Conservation (phyloP, 2,797 vertebrate species). For the Menidia menidia region DNA sequence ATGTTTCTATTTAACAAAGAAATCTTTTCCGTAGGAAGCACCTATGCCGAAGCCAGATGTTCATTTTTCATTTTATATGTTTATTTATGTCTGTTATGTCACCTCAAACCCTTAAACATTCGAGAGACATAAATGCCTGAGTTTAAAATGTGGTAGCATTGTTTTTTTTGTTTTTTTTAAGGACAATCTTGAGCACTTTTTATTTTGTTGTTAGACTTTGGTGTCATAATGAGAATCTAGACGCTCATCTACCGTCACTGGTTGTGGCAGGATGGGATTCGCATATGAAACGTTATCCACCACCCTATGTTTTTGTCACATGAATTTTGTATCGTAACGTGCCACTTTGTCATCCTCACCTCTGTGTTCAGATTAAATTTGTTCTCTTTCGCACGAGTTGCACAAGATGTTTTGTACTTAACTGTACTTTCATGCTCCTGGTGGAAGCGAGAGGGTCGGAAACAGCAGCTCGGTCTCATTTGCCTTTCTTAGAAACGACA, state of each 20-base stretch:
- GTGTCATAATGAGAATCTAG: slow-evolving; percentile 51
- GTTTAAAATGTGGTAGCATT: slow-evolving; percentile 50
- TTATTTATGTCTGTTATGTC: slow-evolving; percentile 63
- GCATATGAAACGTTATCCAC: slow-evolving; percentile 41
- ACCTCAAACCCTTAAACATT: slow-evolving; percentile 52
- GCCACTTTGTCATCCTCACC: slow-evolving; percentile 54
- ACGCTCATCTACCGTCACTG: slow-evolving; percentile 61
- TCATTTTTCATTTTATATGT: slow-evolving; percentile 40
- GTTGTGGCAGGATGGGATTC: slow-evolving; percentile 55
- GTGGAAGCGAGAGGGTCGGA: slow-evolving; percentile 21
- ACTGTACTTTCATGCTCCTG: slow-evolving; percentile 40
- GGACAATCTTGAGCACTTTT: slow-evolving; percentile 77
- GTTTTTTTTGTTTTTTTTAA: slow-evolving; percentile 39
- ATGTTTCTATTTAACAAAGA: slow-evolving; percentile 35
- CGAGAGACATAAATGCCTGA: slow-evolving; percentile 41
- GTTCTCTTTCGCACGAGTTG: slow-evolving; percentile 69
- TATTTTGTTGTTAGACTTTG: slow-evolving; percentile 51
- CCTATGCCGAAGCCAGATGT: slow-evolving; percentile 29
- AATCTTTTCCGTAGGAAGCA: slow-evolving; percentile 30
- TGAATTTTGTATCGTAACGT: slow-evolving; percentile 47
- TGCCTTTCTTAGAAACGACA: slow-evolving; percentile 6
- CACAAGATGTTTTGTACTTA: slow-evolving; percentile 65
- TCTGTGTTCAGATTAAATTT: slow-evolving; percentile 27
- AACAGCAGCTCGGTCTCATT: slow-evolving; percentile 8
- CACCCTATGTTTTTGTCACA: slow-evolving; percentile 40